Evolutionary conservation across 2,797 vertebrate genomes (phyloP).

Genomic region (Acropternis orthonyx): DNA sequence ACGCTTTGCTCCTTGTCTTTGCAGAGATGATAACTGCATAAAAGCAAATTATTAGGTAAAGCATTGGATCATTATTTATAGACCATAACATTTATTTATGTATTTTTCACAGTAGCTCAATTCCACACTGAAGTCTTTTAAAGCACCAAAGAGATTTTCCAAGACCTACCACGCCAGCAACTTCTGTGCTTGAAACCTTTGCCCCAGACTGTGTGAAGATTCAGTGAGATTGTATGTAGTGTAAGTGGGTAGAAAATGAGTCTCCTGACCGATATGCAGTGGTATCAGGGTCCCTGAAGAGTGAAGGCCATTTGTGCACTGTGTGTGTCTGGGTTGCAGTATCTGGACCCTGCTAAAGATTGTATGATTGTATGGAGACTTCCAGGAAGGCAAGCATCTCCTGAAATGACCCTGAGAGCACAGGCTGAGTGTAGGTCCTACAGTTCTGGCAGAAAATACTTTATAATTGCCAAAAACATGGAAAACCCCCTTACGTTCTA

Average conservation of each 20-base stretch:
- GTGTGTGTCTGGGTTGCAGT: neutral
- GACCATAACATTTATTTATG: neutral
- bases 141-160: neutral
- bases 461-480: neutral
- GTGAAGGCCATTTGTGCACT: accelerated
- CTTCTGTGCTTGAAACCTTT: neutral
- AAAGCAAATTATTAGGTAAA: neutral
- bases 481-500: neutral
- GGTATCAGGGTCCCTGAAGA: neutral
- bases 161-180: neutral
- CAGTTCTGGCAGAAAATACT: neutral
- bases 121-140: neutral
- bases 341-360: neutral
- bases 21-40: neutral
- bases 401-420: neutral
- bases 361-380: neutral
- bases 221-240: neutral
- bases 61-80: neutral
- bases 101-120: neutral
- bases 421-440: neutral
- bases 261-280: neutral
- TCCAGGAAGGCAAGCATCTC: neutral
- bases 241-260: neutral
- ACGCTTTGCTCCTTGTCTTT: neutral
- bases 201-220: neutral